A percentile compares a stretch with the other conserved stretches of the same genome.
phyloP scores from a whole-genome alignment of 2,888 invertebrate genomes.

The Ornithoptera priamus region DNA sequence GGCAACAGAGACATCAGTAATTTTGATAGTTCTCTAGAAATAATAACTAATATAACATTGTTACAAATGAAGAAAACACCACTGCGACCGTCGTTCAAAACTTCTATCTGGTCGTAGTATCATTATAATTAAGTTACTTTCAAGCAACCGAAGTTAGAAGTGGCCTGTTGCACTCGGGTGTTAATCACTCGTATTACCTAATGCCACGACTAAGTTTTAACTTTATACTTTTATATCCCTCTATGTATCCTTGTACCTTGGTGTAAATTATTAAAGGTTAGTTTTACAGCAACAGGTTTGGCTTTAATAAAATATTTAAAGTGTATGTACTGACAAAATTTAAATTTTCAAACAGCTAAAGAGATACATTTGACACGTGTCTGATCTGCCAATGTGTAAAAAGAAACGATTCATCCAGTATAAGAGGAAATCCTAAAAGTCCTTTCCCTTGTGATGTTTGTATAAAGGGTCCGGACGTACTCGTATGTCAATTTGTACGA shows the following conservation, averaged over 20 bases:
- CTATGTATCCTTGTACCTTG: not conserved
- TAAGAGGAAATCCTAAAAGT: not conserved
- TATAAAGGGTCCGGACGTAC: not conserved
- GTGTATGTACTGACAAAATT: not conserved
- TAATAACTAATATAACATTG: no score
- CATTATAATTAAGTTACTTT: not conserved
- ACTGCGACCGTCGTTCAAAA: not conserved
- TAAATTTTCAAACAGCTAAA: not conserved
- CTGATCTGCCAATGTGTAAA: not conserved
- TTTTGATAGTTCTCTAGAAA: no score
- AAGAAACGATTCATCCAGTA: not conserved
- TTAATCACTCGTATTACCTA: not conserved
- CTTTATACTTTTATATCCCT: not conserved
- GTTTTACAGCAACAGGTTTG: no score
- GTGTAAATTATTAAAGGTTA: no score
- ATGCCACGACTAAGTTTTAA: not conserved
- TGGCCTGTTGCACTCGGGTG: not conserved
- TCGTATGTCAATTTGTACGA: conserved; percentile 1
- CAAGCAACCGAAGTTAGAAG: not conserved
- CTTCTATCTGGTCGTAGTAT: not conserved
- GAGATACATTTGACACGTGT: not conserved
- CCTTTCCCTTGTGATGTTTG: not conserved
- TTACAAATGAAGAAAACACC: not conserved
- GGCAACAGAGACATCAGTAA: no score
- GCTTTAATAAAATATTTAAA: not conserved